Base-by-base conservation (phyloP, 2,888 invertebrate genomes). In the Thera britannica region DNA sequence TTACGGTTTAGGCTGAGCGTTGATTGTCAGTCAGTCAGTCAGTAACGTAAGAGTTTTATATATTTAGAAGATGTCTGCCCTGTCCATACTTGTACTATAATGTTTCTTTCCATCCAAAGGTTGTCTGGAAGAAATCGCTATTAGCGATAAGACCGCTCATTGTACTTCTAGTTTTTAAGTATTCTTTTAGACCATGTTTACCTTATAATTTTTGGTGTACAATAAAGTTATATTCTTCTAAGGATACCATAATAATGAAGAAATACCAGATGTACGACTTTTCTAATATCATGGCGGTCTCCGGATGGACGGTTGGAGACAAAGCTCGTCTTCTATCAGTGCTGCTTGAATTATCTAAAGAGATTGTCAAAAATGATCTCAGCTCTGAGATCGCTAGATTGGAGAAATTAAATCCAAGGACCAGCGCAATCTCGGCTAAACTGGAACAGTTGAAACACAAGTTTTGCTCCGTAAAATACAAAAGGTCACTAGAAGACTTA, bases 301-400 rank as follows among this genome's bases (percentile, higher is more conserved):
- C 90, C 0, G 89, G 93, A 0, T 95, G 96, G 95, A 95, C 95
- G 0, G 78, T 92, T 0, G 87, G 85, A 46, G 96, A 96, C 71
- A 96, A 96, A 78, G 89, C 88, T 52, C 86, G 86, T 2, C 87
- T 96, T 4, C 81, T 94, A 0, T 81, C 84, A 54, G 90, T 94
- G 3, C 86, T 96, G 56, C 88, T 90, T 12, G 86, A 91, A 80
- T 71, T 86, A 80, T 86, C 89, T 3, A 74, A 81, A 75, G 75
- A 81, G 49, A 74, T 84, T 12, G 80, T 62, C 69, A 80, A 76
- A 66, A 77, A 80, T 5, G 77, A 83, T 68, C 71, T 85, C 3
- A 77, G 76, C 8, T 72, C 78, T 0, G 71, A 84, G 79, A 83
- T 91, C 46, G 54, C 78, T 9, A 67, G 78, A 23, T 68, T 90